phyloP scores from a whole-genome alignment of 2,797 vertebrate genomes.

The Acropternis orthonyx region DNA sequence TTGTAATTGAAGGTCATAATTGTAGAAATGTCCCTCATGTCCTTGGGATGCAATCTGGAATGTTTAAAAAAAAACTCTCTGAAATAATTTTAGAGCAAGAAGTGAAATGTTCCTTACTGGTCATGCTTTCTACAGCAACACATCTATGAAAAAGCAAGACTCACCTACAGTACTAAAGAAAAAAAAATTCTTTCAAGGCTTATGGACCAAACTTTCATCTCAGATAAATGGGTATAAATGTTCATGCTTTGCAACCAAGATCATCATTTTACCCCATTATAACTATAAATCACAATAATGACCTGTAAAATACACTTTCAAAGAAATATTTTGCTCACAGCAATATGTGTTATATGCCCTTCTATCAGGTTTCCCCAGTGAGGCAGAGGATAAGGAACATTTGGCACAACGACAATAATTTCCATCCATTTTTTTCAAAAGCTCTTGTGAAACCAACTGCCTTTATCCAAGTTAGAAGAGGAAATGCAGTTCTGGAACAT shows the following conservation, averaged over 20 bases:
- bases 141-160: not conserved
- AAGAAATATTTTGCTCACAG: not conserved
- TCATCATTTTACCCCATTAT: not conserved
- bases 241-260: not conserved
- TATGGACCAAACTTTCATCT: not conserved
- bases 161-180: not conserved
- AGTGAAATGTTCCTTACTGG: not conserved
- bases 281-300: not conserved
- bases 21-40: not conserved
- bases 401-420: constrained; percentile 4
- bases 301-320: not conserved
- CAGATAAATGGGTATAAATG: not conserved
- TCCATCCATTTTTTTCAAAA: constrained; percentile 14
- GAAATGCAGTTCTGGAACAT: not conserved
- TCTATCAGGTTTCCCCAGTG: not conserved
- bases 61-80: not conserved
- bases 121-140: not conserved
- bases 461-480: constrained; percentile 14
- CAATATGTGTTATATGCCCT: not conserved
- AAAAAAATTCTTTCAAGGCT: not conserved
- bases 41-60: not conserved
- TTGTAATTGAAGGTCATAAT: not conserved
- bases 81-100: not conserved
- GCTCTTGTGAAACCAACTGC: not conserved
- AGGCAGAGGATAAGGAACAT: not conserved